Conservation (phyloP, 1,140 invertebrate species). For the Scaptomyza pallida region DNA sequence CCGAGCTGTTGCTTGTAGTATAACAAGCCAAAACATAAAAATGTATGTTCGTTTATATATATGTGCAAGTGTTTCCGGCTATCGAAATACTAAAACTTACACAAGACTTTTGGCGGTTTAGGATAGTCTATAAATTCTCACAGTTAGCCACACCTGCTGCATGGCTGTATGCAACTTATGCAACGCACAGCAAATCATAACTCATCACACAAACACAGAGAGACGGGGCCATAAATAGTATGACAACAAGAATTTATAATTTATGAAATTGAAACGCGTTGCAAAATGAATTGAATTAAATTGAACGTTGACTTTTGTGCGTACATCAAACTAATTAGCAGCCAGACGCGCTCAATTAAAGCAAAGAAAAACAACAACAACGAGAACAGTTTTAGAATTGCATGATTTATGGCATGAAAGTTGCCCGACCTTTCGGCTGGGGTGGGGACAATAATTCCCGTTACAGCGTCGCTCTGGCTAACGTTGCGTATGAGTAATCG, state of each 20-base stretch:
- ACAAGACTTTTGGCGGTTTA: neutral
- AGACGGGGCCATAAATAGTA: neutral
- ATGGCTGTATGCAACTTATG: constrained; percentile 22
- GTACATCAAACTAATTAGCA: constrained; percentile 54
- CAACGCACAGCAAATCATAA: constrained; percentile 39
- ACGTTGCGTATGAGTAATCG: constrained; percentile 43
- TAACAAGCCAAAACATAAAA: constrained; percentile 22
- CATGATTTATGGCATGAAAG: constrained; percentile 51
- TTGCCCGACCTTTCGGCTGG: constrained; percentile 49
- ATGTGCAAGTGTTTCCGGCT: constrained; percentile 37
- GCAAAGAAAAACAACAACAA: constrained; percentile 10
- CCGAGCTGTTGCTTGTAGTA: neutral
- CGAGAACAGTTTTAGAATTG: constrained; percentile 59
- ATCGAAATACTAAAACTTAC: constrained; percentile 9
- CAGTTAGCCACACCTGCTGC: constrained; percentile 28
- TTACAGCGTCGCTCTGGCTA: constrained; percentile 23
- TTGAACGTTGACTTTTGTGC: constrained; percentile 39
- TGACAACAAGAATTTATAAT: constrained; percentile 15
- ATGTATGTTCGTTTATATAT: constrained; percentile 28
- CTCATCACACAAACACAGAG: neutral
- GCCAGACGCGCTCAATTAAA: constrained; percentile 25
- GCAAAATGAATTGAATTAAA: constrained; percentile 24
- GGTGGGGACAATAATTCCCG: neutral
- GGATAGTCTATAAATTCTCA: constrained; percentile 14
- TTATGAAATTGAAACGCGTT: constrained; percentile 17